phyloP scores from a whole-genome alignment of 2,888 invertebrate genomes.

The Prosopocoilus inquinatus region DNA sequence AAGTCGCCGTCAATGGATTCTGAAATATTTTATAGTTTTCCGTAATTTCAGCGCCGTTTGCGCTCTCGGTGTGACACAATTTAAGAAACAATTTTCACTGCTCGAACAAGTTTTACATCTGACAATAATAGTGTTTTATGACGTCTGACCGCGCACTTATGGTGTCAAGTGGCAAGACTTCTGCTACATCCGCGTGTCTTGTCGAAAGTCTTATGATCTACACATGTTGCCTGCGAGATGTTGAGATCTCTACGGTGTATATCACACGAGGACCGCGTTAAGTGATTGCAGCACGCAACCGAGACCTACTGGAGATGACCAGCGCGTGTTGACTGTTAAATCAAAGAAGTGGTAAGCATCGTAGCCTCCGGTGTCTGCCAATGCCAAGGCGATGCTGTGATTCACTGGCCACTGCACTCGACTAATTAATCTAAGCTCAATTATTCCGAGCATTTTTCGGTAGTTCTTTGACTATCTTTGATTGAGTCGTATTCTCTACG shows the following conservation, averaged over 20 bases:
- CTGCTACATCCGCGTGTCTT: not conserved
- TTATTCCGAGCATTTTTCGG: slow-evolving; percentile 8
- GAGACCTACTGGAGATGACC: slow-evolving; percentile 30
- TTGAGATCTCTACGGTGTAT: not conserved
- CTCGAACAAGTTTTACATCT: too few relatives aligned
- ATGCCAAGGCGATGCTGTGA: slow-evolving; percentile 30
- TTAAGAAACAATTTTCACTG: too few relatives aligned
- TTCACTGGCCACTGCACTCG: slow-evolving; percentile 27
- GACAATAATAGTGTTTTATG: too few relatives aligned
- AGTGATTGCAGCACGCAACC: slow-evolving; percentile 8
- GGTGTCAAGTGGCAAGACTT: not conserved
- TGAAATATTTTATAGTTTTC: not conserved
- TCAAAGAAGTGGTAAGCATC: slow-evolving; percentile 30
- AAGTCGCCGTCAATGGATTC: not conserved
- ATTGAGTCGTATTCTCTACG: too few relatives aligned
- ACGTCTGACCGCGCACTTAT: not conserved
- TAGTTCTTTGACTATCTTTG: slow-evolving; percentile 1
- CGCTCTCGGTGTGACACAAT: not conserved
- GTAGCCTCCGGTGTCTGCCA: slow-evolving; percentile 28
- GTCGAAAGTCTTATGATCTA: too few relatives aligned
- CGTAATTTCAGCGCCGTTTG: not conserved
- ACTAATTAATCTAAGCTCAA: slow-evolving; percentile 18
- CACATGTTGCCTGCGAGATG: too few relatives aligned
- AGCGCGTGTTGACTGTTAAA: slow-evolving; percentile 30
- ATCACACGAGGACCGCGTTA: not conserved